Evolutionary conservation across 2,888 invertebrate genomes (phyloP).

Genomic region (Drosophila borborema): DNA sequence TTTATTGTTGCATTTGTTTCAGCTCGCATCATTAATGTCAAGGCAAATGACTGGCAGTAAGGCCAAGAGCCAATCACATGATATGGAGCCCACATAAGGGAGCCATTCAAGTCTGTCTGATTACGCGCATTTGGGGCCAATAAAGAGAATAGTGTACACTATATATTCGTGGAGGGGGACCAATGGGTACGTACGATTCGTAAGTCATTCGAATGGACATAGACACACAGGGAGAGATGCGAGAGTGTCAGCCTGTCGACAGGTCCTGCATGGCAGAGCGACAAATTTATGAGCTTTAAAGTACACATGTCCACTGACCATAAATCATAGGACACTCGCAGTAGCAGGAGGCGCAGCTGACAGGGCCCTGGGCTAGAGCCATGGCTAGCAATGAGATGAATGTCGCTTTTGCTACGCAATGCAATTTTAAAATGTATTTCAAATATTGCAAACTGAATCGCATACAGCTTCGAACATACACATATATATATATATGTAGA

Average conservation of each 20-base stretch:
- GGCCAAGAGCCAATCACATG: conserved; percentile 39
- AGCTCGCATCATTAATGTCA: conserved; percentile 51
- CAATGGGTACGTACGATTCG: neutral
- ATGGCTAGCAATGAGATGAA: conserved; percentile 47
- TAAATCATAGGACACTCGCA: conserved; percentile 75
- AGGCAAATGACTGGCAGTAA: conserved; percentile 41
- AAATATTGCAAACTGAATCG: conserved; percentile 63
- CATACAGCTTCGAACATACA: conserved; percentile 20
- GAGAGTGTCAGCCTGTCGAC: conserved; percentile 37
- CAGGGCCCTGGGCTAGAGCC: conserved; percentile 15
- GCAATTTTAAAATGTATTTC: conserved; percentile 75
- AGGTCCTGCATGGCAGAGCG: conserved; percentile 46
- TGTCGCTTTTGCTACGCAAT: conserved; percentile 54
- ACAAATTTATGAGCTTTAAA: conserved; percentile 82
- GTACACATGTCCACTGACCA: conserved; percentile 81
- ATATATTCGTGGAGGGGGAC: neutral
- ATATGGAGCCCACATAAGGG: conserved; percentile 4
- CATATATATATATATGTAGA: neutral
- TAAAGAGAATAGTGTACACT: neutral
- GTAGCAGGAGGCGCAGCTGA: conserved; percentile 36
- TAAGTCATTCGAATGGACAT: neutral
- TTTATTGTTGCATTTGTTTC: conserved; percentile 76
- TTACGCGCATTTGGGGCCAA: conserved; percentile 8
- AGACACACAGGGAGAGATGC: neutral
- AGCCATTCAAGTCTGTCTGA: conserved; percentile 15